Conservation (phyloP, 2,888 invertebrate species). For the Pasiphila rectangulata region DNA sequence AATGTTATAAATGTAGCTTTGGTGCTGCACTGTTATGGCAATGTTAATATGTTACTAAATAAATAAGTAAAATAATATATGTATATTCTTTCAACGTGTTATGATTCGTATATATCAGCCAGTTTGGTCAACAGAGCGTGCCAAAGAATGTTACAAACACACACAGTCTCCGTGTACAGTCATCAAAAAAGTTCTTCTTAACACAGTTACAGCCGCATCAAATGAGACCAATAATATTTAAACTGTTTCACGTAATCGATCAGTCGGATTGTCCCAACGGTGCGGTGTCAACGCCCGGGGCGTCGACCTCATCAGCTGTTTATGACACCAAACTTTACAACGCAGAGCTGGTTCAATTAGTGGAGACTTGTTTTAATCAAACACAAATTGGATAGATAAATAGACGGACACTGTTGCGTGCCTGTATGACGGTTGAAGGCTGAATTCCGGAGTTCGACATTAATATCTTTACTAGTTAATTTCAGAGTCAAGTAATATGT, state of each 20-base stretch:
- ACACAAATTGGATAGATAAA: constrained; percentile 23
- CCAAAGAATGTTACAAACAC: constrained; percentile 9
- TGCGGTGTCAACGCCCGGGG: constrained; percentile 37
- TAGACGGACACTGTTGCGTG: not conserved
- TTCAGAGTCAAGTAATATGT: no score
- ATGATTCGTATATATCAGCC: no score
- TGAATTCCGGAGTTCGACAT: no score
- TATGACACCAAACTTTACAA: constrained; percentile 29
- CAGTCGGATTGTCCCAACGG: constrained; percentile 32
- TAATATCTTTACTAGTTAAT: no score
- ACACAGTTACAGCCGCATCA: no score
- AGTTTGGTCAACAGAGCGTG: no score
- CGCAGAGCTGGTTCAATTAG: constrained; percentile 25
- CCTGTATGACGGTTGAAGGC: not conserved
- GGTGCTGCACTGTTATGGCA: no score
- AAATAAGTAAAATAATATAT: no score
- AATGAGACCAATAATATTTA: not conserved
- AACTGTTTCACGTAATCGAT: constrained; percentile 21
- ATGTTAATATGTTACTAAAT: no score
- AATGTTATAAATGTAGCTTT: no score
- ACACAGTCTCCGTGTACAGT: no score
- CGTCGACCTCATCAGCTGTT: constrained; percentile 44
- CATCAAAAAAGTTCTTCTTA: no score
- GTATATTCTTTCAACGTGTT: not conserved
- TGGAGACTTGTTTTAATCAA: constrained; percentile 29